These are phyloP conservation scores for Ochropacha duplaris DNA, from an alignment of 2,888 invertebrate species.

Conservation along the genomic window DNA sequence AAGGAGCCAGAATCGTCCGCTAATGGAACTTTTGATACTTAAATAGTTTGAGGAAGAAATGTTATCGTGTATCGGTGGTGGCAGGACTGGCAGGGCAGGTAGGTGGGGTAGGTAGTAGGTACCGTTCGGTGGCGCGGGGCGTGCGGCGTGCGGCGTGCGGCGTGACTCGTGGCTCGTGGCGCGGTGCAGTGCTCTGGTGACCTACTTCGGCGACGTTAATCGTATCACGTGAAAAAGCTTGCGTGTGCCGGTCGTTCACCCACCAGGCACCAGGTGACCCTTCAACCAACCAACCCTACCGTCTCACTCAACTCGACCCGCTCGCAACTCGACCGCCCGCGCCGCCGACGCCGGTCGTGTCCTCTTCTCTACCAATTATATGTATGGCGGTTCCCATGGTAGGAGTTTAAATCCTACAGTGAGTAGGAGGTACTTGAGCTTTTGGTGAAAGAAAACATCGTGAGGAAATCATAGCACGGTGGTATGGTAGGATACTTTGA, in stretches of 20 bases:
- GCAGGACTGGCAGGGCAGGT: too few relatives aligned
- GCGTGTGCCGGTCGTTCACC: conserved; percentile 64
- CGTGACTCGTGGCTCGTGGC: conserved; percentile 70
- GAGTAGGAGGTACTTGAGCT: too few relatives aligned
- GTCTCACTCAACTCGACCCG: conserved; percentile 2
- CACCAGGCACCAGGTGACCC: too few relatives aligned
- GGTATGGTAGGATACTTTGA: too few relatives aligned
- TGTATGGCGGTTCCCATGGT: not conserved
- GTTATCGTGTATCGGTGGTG: conserved; percentile 13
- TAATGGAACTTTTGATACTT: not conserved
- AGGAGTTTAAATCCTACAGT: too few relatives aligned
- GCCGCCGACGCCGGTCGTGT: not conserved
- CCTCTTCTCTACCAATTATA: not conserved
- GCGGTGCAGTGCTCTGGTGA: conserved; percentile 62
- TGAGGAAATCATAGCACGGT: too few relatives aligned
- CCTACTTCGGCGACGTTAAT: conserved; percentile 64
- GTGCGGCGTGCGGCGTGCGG: conserved; percentile 43
- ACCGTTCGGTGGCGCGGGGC: conserved; percentile 20
- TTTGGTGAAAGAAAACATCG: too few relatives aligned
- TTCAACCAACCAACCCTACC: conserved; percentile 27
- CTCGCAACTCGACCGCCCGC: not conserved
- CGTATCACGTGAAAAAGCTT: conserved; percentile 72
- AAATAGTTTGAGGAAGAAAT: not conserved
- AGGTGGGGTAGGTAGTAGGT: conserved; percentile 22
- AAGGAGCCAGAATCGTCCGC: not conserved